Evolutionary conservation across 1,140 invertebrate species (phyloP), one percentile per base, ranked within the genome.

Genomic region (Microplitis mediator): DNA sequence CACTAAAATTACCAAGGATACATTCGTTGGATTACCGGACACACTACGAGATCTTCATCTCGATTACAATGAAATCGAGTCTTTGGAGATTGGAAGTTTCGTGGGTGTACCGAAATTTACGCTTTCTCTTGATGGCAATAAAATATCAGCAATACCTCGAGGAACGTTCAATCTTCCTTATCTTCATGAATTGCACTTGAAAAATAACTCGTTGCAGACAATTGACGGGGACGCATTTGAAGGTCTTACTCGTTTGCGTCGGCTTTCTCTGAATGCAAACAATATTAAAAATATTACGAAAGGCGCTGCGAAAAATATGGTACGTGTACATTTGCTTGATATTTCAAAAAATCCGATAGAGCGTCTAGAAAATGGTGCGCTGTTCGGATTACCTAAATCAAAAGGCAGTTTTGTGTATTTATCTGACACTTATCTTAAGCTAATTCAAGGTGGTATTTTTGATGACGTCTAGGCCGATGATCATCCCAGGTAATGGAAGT

Each of bases 361-460:
- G 4, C 54, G 52, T 6, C n/a, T 82, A 4, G 58, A 78, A 5
- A 82, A 82, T 34, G 80, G 79, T 0, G 78, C 77, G 8, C 74
- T 82, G 13, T 76, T 78, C 5, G 81, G 80, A 8, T 56, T 82
- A 6, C 77, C 70, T 4, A 73, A 72, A 8, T 58, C 8, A 1
- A 69, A 62, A 45, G 75, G 66, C 0, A 75, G 62, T 5, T 74
- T 71, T 36, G 14, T 82, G 8, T 74, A 75, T 2, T 32, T 82
- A 8, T 74, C 70, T 0, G 58, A 75, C 1, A 79, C 80, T 31
- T 69, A 61, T 4, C 45, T 81, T 5, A 70, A 75, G 4, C 56
- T 75, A 2, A 74, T 82, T 3, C 75, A 82, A 45, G 77, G 75
- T 16, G 80, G 80, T 5, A 9, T 81, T 0, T 82, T 81, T n/a